These are phyloP conservation scores for Tenthredo notha DNA, from an alignment of 2,888 invertebrate genomes.

Conservation along the genomic window DNA sequence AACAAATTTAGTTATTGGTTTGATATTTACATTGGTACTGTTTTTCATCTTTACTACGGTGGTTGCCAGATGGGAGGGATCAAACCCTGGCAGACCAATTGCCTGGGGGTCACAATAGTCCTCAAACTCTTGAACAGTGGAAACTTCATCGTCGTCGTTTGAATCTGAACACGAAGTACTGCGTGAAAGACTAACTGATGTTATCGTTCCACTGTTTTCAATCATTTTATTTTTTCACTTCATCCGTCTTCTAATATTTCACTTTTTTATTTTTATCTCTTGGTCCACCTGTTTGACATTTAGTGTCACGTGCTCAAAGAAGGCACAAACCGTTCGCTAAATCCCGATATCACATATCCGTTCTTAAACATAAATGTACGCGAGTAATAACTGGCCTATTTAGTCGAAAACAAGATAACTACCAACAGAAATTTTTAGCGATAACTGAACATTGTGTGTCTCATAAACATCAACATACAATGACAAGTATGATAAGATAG, in stretches of 20 bases:
- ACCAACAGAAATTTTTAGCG: background rate
- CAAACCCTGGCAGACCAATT: slow-evolving; percentile 14
- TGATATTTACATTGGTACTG: slow-evolving; percentile 80
- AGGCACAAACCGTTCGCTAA: background rate
- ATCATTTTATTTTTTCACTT: background rate
- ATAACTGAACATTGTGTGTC: background rate
- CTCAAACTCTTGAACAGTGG: background rate
- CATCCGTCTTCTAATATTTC: background rate
- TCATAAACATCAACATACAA: too few relatives aligned
- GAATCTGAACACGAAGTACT: slow-evolving; percentile 4
- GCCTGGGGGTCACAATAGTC: slow-evolving; percentile 20
- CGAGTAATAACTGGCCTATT: background rate
- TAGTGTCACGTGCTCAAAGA: background rate
- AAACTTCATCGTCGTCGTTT: background rate
- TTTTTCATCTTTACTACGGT: slow-evolving; percentile 78
- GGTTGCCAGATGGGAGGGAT: slow-evolving; percentile 56
- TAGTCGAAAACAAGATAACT: background rate
- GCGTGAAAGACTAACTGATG: background rate
- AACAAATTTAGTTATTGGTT: slow-evolving; percentile 80
- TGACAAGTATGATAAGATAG: too few relatives aligned
- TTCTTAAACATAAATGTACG: background rate
- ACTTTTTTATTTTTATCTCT: background rate
- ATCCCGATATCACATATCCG: background rate
- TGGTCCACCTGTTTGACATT: background rate
- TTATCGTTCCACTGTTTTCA: background rate